Evolutionary conservation across 2,797 vertebrate species (phyloP).

Genomic region (Anomalospiza imberbis): DNA sequence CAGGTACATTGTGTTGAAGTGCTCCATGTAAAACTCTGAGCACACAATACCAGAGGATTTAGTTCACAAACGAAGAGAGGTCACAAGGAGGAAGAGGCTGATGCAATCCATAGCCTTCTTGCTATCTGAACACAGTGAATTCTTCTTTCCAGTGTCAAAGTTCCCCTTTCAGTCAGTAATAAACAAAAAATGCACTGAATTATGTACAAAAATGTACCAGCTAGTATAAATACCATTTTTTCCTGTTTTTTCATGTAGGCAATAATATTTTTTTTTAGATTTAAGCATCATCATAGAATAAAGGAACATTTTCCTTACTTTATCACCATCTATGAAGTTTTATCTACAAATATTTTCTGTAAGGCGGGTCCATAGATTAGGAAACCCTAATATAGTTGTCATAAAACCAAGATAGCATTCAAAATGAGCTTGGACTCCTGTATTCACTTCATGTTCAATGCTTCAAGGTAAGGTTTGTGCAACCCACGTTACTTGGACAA

Average conservation of each 20-base stretch:
- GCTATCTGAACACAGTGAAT: not conserved
- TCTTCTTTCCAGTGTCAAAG: not conserved
- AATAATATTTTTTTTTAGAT: not conserved
- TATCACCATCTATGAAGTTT: not conserved
- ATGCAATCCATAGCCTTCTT: not conserved
- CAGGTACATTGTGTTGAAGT: not conserved
- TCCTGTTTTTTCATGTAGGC: not conserved
- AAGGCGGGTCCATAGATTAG: not conserved
- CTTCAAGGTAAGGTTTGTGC: not conserved
- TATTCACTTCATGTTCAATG: not conserved
- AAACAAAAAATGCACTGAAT: not conserved
- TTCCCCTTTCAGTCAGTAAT: not conserved
- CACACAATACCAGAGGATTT: not conserved
- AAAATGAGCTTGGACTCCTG: not conserved
- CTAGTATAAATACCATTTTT: not conserved
- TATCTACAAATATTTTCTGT: not conserved
- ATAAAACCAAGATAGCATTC: not conserved
- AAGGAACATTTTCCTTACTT: not conserved
- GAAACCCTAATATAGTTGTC: not conserved
- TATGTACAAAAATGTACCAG: not conserved
- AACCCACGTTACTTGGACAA: not conserved
- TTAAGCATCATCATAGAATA: not conserved
- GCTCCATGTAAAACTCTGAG: conserved; percentile 7
- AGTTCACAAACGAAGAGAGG: not conserved
- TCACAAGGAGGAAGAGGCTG: not conserved